Percentiles rank a stretch among this genome's conserved stretches.
Evolutionary conservation across 2,888 invertebrate species (phyloP).

Genomic region (Orchesellides sinensis): DNA sequence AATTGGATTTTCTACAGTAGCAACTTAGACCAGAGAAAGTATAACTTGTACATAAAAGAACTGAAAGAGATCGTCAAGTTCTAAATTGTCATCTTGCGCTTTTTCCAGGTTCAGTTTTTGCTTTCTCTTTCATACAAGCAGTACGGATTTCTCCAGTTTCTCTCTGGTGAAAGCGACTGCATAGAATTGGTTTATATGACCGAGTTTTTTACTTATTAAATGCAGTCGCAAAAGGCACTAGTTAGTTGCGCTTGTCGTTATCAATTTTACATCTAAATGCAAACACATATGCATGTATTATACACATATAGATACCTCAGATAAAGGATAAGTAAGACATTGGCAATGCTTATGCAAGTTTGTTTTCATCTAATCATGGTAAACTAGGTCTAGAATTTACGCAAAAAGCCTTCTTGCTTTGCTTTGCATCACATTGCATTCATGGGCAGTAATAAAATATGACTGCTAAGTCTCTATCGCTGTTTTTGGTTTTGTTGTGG

Average conservation of each 20-base stretch:
- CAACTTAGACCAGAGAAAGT: not conserved
- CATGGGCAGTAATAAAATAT: constrained; percentile 60
- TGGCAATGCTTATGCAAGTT: not conserved
- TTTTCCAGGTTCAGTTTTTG: constrained; percentile 29
- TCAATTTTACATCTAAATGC: no score
- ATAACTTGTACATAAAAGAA: no score
- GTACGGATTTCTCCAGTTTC: not conserved
- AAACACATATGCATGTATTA: no score
- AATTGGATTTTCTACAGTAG: not conserved
- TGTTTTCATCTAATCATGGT: constrained; percentile 36
- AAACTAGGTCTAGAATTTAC: constrained; percentile 28
- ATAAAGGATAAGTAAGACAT: no score
- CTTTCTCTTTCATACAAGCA: not conserved
- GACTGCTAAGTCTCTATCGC: constrained; percentile 11
- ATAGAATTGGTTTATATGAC: not conserved
- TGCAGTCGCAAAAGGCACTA: no score
- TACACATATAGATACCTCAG: no score
- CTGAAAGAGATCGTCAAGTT: constrained; percentile 12
- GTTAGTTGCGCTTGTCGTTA: no score
- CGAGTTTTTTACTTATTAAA: no score
- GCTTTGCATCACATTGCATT: constrained; percentile 49
- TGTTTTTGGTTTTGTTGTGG: not conserved
- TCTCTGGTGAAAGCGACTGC: constrained; percentile 19
- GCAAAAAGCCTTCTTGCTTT: constrained; percentile 7
- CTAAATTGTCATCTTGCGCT: no score